Conservation (phyloP, 2,113 vertebrate genomes). For the Himantopus leucocephalus region DNA sequence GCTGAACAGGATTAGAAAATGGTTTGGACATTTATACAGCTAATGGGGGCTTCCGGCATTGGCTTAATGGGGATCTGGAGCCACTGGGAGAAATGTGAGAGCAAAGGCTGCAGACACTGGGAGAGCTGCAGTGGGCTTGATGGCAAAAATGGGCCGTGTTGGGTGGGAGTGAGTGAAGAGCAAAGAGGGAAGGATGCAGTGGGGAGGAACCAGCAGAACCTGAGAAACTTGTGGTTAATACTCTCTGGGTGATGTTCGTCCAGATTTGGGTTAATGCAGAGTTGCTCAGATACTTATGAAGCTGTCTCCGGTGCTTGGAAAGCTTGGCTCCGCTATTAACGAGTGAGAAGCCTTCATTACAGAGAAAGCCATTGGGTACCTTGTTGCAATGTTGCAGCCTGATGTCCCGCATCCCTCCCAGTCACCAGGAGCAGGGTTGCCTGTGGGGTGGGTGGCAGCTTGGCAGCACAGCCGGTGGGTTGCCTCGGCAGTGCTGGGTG, state of each 20-base stretch:
- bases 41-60: neutral
- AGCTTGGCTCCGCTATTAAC: neutral
- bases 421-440: neutral
- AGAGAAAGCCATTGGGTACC: neutral
- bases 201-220: neutral
- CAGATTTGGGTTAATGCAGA: neutral
- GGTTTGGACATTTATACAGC: neutral
- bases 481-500: rapidly evolving
- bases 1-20: neutral
- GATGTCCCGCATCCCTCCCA: rapidly evolving
- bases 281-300: neutral
- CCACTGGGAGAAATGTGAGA: neutral
- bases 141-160: neutral
- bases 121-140: neutral
- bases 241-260: rapidly evolving
- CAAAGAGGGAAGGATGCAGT: neutral
- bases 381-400: neutral
- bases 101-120: rapidly evolving
- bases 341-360: neutral
- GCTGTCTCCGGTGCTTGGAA: neutral
- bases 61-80: neutral
- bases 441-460: neutral
- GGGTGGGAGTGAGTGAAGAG: neutral
- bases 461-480: neutral
- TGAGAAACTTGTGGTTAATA: neutral